These are phyloP conservation scores for Toxotes jaculatrix DNA, from an alignment of 2,113 vertebrate genomes.

Conservation along the genomic window DNA sequence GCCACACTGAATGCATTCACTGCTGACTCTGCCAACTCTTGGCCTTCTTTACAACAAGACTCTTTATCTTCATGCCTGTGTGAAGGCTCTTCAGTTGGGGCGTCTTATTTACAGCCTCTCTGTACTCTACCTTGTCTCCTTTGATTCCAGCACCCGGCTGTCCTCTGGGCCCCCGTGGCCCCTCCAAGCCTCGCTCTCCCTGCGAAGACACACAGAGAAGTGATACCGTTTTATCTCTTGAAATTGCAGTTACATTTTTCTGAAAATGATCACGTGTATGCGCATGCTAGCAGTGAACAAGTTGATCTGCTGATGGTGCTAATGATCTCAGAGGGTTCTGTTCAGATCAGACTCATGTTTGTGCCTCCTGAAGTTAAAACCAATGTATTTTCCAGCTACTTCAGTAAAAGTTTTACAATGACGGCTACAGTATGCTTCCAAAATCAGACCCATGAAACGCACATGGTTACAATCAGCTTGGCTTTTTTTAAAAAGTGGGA, in stretches of 20 bases:
- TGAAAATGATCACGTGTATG: neutral
- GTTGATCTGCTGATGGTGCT: too few relatives aligned
- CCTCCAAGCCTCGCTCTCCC: slow-evolving; percentile 90
- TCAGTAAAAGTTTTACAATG: slow-evolving; percentile 7
- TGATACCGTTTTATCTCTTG: slow-evolving; percentile 29
- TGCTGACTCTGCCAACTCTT: slow-evolving; percentile 33
- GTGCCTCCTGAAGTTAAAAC: neutral
- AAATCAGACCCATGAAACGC: neutral
- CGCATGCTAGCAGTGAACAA: neutral
- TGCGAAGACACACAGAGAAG: slow-evolving; percentile 66
- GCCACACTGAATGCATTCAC: slow-evolving; percentile 39
- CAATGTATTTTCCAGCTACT: neutral
- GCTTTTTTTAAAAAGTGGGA: neutral
- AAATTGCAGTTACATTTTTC: slow-evolving; percentile 9
- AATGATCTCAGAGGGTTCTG: too few relatives aligned
- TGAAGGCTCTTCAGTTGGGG: slow-evolving; percentile 54
- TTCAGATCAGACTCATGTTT: neutral
- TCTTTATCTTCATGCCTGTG: slow-evolving; percentile 40
- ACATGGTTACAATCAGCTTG: neutral
- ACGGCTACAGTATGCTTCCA: neutral
- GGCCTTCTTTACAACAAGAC: slow-evolving; percentile 35
- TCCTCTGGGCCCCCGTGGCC: slow-evolving; percentile 87
- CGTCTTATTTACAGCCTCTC: slow-evolving; percentile 75
- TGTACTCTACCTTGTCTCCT: slow-evolving; percentile 89
- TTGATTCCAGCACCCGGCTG: slow-evolving; percentile 86